These are phyloP conservation scores for Tillus elongatus DNA, from an alignment of 2,888 invertebrate genomes.

Conservation along the genomic window DNA sequence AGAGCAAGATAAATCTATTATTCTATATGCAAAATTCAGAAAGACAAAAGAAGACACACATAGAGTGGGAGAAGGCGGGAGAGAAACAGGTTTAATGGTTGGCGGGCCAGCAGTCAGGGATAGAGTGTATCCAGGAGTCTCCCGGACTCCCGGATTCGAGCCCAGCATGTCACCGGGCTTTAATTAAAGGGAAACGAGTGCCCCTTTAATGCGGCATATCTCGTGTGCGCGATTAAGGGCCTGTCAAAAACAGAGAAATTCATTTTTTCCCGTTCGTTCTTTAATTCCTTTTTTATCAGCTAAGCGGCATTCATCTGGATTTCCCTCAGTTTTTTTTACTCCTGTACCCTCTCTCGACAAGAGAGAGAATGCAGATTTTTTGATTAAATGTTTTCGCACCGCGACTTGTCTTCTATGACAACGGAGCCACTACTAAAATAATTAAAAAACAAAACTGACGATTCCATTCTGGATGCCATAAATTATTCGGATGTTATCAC, in stretches of 20 bases:
- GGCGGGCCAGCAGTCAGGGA: too few relatives aligned
- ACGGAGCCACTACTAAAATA: conserved; percentile 26
- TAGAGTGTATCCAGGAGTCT: conserved; percentile 30
- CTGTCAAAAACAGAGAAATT: conserved; percentile 47
- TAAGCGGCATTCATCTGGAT: conserved; percentile 42
- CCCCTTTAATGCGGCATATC: conserved; percentile 40
- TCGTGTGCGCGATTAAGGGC: conserved; percentile 43
- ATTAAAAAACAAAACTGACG: too few relatives aligned
- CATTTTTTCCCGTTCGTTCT: conserved; percentile 45
- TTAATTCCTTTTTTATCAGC: conserved; percentile 46
- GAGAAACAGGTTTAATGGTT: conserved; percentile 5
- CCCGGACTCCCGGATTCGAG: conserved; percentile 24
- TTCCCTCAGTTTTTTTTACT: conserved; percentile 16
- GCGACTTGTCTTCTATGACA: conserved; percentile 19
- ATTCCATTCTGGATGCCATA: too few relatives aligned
- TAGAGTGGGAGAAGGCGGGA: too few relatives aligned
- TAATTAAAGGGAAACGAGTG: conserved; percentile 39
- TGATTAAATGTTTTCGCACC: conserved; percentile 29
- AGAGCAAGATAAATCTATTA: too few relatives aligned
- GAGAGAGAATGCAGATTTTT: conserved; percentile 25
- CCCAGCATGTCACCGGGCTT: conserved; percentile 28
- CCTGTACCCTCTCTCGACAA: conserved; percentile 17
- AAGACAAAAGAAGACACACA: too few relatives aligned
- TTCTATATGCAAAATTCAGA: too few relatives aligned
- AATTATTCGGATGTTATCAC: too few relatives aligned